A percentile compares a stretch with the other conserved stretches of the same genome.
Conservation (phyloP, 2,113 vertebrate genomes). For the Percina caprodes region DNA sequence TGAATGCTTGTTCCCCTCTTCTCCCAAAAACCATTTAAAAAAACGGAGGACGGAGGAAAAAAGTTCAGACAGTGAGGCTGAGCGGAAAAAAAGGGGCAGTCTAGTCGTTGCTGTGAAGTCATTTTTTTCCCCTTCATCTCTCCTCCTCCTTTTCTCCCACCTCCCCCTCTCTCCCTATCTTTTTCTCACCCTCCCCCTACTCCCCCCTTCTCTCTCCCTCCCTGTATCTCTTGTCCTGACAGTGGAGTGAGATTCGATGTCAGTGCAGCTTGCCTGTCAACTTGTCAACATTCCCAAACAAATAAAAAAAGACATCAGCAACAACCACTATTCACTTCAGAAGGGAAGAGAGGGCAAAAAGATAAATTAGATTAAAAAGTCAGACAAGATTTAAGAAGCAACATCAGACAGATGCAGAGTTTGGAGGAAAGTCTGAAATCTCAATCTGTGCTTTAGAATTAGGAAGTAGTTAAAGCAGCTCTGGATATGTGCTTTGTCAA, state of each 20-base stretch:
- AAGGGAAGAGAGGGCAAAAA: background rate
- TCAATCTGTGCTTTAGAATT: background rate
- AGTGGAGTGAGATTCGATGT: conserved; percentile 84
- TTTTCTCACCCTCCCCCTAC: conserved; percentile 53
- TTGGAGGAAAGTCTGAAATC: conserved; percentile 1
- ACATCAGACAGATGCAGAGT: conserved; percentile 19
- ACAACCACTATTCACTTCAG: conserved; percentile 68
- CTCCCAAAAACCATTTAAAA: conserved; percentile 82
- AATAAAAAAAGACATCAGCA: conserved; percentile 87
- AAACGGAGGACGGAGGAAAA: conserved; percentile 54
- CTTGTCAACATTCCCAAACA: conserved; percentile 88
- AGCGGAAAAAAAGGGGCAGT: conserved; percentile 76
- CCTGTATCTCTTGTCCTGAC: conserved; percentile 73
- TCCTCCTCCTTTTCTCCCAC: conserved; percentile 72
- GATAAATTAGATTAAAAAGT: conserved; percentile 21
- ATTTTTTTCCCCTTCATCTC: conserved; percentile 74
- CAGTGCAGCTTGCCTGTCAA: conserved; percentile 87
- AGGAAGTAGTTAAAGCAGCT: conserved; percentile 26
- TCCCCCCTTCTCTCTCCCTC: conserved; percentile 57
- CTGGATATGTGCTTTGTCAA: conserved; percentile 33
- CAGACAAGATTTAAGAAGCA: conserved; percentile 15
- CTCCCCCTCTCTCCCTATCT: conserved; percentile 53
- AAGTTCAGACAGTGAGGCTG: conserved; percentile 76
- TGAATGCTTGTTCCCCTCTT: conserved; percentile 78
- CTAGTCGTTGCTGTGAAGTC: conserved; percentile 68